phyloP scores from a whole-genome alignment of 2,888 invertebrate genomes.

The Deilephila elpenor region DNA sequence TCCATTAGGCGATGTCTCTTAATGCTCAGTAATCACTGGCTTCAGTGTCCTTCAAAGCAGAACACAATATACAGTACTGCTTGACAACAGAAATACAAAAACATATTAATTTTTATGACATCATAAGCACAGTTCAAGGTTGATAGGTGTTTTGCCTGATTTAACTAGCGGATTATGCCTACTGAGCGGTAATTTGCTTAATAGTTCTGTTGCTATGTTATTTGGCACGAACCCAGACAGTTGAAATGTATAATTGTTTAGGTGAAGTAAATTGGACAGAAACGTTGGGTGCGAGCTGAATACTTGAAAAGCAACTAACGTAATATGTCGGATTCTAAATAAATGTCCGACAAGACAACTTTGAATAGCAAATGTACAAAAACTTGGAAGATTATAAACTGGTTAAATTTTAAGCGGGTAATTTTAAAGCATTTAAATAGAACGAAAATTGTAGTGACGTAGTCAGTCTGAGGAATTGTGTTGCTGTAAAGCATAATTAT shows the following conservation, averaged over 20 bases:
- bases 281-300: slow-evolving; percentile 28
- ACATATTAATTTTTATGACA: slow-evolving; percentile 29
- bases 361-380: not conserved
- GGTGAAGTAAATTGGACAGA: slow-evolving; percentile 44
- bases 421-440: not conserved
- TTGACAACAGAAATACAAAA: no score
- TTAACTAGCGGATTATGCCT: slow-evolving; percentile 43
- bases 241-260: slow-evolving; percentile 43
- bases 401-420: not conserved
- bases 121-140: slow-evolving; percentile 47
- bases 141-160: slow-evolving; percentile 40
- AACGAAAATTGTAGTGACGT: no score
- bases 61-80: no score
- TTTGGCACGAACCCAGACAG: slow-evolving; percentile 52
- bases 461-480: no score
- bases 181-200: slow-evolving; percentile 43
- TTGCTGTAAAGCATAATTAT: no score
- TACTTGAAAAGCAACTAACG: slow-evolving; percentile 18
- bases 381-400: not conserved
- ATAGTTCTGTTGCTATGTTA: slow-evolving; percentile 43
- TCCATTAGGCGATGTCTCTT: no score
- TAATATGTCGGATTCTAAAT: slow-evolving; percentile 26
- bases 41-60: no score
- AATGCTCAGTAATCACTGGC: no score
- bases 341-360: slow-evolving; percentile 8